Percentiles rank a stretch among this genome's conserved stretches.
Conservation (phyloP, 1,140 invertebrate genomes). For the Papilio xuthus region DNA sequence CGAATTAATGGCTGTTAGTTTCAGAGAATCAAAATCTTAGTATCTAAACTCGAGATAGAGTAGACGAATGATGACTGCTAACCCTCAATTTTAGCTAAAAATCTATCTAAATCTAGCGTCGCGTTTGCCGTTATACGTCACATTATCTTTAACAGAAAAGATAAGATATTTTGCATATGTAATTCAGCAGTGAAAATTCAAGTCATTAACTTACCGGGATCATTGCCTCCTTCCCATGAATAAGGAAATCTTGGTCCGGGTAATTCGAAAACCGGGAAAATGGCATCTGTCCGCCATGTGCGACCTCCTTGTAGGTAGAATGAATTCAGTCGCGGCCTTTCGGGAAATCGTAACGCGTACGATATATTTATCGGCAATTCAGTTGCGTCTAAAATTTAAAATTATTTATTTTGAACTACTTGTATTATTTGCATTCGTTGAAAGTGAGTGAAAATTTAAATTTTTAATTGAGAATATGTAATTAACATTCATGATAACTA, state of each 20-base stretch:
- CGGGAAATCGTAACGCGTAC: conserved; percentile 84
- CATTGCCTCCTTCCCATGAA: conserved; percentile 71
- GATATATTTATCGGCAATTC: conserved; percentile 69
- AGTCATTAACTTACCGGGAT: conserved; percentile 76
- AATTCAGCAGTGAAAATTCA: background rate
- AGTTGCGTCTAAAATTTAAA: conserved; percentile 54
- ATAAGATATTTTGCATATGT: background rate
- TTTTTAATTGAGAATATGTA: background rate
- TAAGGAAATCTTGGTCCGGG: conserved; percentile 84
- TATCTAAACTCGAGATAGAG: background rate
- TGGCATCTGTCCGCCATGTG: conserved; percentile 84
- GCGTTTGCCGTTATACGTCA: too few relatives aligned
- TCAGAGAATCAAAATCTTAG: background rate
- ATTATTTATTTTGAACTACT: background rate
- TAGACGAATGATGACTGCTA: background rate
- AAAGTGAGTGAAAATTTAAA: background rate
- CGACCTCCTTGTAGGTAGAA: conserved; percentile 63
- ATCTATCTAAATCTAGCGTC: too few relatives aligned
- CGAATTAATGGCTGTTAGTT: too few relatives aligned
- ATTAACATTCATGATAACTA: too few relatives aligned
- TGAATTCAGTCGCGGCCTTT: conserved; percentile 79
- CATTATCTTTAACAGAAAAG: too few relatives aligned
- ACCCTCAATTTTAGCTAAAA: background rate
- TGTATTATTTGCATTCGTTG: background rate
- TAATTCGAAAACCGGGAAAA: conserved; percentile 85